Base-by-base conservation (phyloP, 2,113 vertebrate species). In the Malurus cyaneus region DNA sequence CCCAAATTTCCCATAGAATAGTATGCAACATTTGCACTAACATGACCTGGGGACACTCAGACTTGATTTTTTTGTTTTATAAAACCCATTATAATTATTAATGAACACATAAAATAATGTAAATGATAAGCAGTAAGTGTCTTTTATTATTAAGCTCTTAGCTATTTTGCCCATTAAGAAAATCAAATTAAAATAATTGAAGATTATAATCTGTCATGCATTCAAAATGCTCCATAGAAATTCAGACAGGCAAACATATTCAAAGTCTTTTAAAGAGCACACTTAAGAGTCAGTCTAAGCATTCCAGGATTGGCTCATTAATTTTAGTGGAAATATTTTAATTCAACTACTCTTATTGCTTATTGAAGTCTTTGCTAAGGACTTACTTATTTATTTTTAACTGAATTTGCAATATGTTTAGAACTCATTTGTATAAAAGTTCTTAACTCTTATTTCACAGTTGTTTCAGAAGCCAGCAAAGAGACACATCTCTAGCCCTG, bases 171-270 rank as follows among this genome's bases (percentile, higher is more conserved):
- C 96, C 92, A 82, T 97, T 92, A 93, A 89, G 80, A 82, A 89
- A 92, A 81, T 72, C 93, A 95, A 93, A 92, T n/a, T 96, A 96
- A 96, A 96, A 95, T 96, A 95, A 96, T 82, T 89, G 95, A 95
- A 94, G 92, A 95, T 92, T 94, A 89, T 80, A 92, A 95, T 96
- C 91, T 92, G 79, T 89, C 88, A 83, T 62, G 88, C 95, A 50
- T 93, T 96, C 80, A 93, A 97, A 96, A 91, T 79, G 73, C 86
- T 97, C 64, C 85, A 89, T 47, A 95, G 96, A 97, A 91, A 87
- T 79, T 87, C 85, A 96, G 86, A 93, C 88, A 93, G 62, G 74
- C 91, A 95, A 94, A 93, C 89, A 90, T 91, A 96, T 73, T 95
- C 89, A 80, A 67, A 92, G 79, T 90, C 90, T 95, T 95, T 91